Conservation (phyloP, 2,113 vertebrate species). For the Hippocampus mohnikei region DNA sequence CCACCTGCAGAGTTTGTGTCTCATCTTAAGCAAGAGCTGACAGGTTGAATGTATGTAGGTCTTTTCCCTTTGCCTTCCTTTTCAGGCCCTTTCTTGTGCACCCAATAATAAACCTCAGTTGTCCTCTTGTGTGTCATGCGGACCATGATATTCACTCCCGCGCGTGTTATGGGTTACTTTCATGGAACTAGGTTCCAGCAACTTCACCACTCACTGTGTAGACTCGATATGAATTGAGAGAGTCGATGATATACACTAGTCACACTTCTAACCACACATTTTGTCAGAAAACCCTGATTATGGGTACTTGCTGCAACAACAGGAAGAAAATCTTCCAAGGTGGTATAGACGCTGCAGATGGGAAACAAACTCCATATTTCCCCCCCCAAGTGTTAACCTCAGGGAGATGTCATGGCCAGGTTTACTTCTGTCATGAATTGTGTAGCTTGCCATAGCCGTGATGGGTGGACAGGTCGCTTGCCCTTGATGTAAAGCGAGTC, state of each 20-base stretch:
- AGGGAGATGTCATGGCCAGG: not conserved
- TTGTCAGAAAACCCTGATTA: not conserved
- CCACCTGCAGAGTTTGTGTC: not conserved
- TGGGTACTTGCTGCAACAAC: not conserved
- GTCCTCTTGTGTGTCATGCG: constrained; percentile 19
- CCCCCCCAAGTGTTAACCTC: not conserved
- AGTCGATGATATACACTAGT: not conserved
- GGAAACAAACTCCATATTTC: not conserved
- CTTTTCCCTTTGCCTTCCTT: constrained; percentile 21
- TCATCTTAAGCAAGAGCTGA: constrained; percentile 1
- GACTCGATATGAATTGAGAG: not conserved
- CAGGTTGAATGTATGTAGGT: constrained; percentile 10
- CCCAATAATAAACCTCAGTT: constrained; percentile 32
- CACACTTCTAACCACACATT: not conserved
- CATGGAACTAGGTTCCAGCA: not conserved
- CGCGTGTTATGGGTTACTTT: constrained; percentile 14
- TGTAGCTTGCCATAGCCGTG: constrained; percentile 16
- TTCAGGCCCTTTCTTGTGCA: constrained; percentile 16
- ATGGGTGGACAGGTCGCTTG: constrained; percentile 28
- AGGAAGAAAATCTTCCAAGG: too few species aligned
- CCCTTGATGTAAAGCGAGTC: constrained; percentile 38
- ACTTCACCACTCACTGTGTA: not conserved
- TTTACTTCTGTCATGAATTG: not conserved
- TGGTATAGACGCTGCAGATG: not conserved
- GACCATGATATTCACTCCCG: constrained; percentile 10